Evolutionary conservation across 2,888 invertebrate species (phyloP), one percentile per base, ranked within the genome.

Genomic region (Philopedon plagiatum): DNA sequence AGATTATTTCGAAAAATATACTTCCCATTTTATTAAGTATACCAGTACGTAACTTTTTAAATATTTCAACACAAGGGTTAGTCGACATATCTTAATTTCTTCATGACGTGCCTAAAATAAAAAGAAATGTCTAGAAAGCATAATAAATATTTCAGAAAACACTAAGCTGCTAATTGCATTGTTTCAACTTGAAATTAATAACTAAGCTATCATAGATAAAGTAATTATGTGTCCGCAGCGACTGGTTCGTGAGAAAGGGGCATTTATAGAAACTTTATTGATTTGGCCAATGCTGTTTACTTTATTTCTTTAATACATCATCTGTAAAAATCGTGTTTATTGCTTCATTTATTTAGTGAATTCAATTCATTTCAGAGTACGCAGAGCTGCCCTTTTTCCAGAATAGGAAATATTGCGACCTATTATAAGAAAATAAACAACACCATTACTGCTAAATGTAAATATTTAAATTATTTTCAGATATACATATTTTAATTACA

Each of bases 181-280:
- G 13, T 15, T 39, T 39, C 5, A 15, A 39, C 61, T 62, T 56
- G 56, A 56, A 61, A 41, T 62, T 69, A 61, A 51, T 62, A 60
- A 58, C 58, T 46, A 65, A 60, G 66, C 66, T 71, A 44, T 34
- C 34, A 66, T 19, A 44, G 65, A 71, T 71, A 71, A 71, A 71
- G 65, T 71, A 71, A 66, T 71, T 71, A 61, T 49, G 65, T 71
- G 65, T 60, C 64, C 26, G 58, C 34, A 34, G 58, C 37, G 39
- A 62, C 60, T 41, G 23, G 66, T 71, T 66, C 71, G 66, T 71
- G 71, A 60, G 56, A 65, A 29, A 66, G 29, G 54, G 61, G 66
- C 71, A 71, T 71, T 71, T 66, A 66, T 64, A 61, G n/a, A n/a
- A 71, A 21, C 54, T 15, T 26, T 56, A 71, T 71, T 61, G 71